phyloP scores from a whole-genome alignment of 1,140 invertebrate genomes.

The Ectropis grisescens region DNA sequence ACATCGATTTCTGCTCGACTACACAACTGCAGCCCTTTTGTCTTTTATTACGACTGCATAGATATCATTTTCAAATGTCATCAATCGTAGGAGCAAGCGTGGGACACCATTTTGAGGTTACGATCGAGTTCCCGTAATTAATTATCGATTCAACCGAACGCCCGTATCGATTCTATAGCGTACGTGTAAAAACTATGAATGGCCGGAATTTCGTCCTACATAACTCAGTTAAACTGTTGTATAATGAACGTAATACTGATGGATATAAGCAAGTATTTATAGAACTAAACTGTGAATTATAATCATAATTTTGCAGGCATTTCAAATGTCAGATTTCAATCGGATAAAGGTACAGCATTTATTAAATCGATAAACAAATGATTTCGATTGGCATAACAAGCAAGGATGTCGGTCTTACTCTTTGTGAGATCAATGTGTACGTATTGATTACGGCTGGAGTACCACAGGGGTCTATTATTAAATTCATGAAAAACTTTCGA shows the following conservation, averaged over 20 bases:
- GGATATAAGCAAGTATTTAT: no score
- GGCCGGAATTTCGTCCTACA: constrained; percentile 22
- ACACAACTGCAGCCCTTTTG: constrained; percentile 2
- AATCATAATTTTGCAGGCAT: no score
- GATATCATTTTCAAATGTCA: constrained; percentile 8
- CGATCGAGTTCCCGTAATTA: constrained; percentile 36
- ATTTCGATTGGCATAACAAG: no score
- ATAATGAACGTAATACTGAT: no score
- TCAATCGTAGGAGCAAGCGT: constrained; percentile 18
- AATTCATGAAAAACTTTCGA: constrained; percentile 17
- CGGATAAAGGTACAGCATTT: no score
- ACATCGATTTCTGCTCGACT: constrained; percentile 21
- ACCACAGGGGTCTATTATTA: constrained; percentile 21
- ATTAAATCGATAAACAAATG: no score
- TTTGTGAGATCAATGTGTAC: constrained; percentile 22
- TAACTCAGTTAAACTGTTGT: no score
- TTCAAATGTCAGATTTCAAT: no score
- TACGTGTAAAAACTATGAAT: constrained; percentile 23
- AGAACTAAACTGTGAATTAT: no score
- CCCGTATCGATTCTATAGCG: constrained; percentile 26
- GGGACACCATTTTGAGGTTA: constrained; percentile 46
- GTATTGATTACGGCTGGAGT: no score
- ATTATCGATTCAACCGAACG: constrained; percentile 31
- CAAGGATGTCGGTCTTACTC: constrained; percentile 6
- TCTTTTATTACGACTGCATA: constrained; percentile 12